Conservation (phyloP, 2,888 invertebrate species). For the Hololepta plana region DNA sequence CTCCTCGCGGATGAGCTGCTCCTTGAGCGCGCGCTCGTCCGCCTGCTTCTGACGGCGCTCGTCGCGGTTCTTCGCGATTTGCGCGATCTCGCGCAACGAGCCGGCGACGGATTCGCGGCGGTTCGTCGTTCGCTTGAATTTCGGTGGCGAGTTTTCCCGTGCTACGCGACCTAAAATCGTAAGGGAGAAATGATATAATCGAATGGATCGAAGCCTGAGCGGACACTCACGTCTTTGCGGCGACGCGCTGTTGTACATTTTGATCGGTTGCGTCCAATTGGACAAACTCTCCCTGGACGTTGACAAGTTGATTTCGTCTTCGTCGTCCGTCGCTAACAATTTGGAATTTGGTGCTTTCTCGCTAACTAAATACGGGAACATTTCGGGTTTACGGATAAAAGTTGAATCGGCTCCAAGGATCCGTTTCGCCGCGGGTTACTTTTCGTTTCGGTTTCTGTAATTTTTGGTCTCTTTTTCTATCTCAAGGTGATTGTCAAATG, state of each 20-base stretch:
- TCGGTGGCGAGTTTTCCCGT: too few species aligned
- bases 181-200: neutral
- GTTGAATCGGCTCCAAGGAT: too few species aligned
- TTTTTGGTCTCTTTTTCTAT: too few species aligned
- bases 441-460: too few species aligned
- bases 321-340: conserved; percentile 9
- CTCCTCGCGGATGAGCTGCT: conserved; percentile 76
- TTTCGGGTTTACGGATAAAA: too few species aligned
- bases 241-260: too few species aligned
- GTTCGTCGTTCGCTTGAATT: conserved; percentile 9
- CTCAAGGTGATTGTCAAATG: too few species aligned
- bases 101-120: conserved; percentile 18
- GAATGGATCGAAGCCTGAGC: neutral
- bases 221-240: too few species aligned
- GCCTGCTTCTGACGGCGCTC: conserved; percentile 78
- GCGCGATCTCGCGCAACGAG: conserved; percentile 69
- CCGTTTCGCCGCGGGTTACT: too few species aligned
- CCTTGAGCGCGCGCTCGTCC: conserved; percentile 74
- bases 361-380: conserved; percentile 13
- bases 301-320: conserved; percentile 7
- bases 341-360: conserved; percentile 9
- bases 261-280: conserved; percentile 8
- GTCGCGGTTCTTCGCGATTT: conserved; percentile 87
- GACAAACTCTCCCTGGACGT: conserved; percentile 9
- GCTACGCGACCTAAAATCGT: too few species aligned